A percentile compares a stretch with the other conserved stretches of the same genome.
These are phyloP conservation scores for Gallinago nigripennis DNA, from an alignment of 2,797 vertebrate species.

Conservation along the genomic window DNA sequence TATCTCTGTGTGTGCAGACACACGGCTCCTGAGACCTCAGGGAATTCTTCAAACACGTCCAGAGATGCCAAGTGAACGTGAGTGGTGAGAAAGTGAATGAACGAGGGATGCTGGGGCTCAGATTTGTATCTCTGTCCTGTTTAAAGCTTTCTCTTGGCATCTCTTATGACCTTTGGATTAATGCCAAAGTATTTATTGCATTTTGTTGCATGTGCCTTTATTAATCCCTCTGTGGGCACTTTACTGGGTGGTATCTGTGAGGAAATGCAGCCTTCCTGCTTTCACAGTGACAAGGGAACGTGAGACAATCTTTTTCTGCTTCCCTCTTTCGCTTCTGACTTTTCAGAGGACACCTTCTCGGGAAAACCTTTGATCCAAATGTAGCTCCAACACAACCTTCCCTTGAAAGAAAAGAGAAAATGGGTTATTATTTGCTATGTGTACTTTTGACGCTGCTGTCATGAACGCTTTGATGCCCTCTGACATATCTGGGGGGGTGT, in stretches of 20 bases:
- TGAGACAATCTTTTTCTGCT: neutral
- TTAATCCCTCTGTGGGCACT: neutral
- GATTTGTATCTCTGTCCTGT: neutral
- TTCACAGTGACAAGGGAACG: neutral
- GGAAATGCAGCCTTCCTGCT: neutral
- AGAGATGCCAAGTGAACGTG: neutral
- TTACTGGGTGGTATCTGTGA: neutral
- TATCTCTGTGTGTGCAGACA: neutral
- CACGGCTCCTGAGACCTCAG: neutral
- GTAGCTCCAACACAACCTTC: neutral
- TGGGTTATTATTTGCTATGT: neutral
- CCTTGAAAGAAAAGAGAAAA: neutral
- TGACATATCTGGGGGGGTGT: neutral
- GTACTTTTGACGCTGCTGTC: neutral
- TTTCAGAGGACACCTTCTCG: neutral
- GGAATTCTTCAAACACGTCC: neutral
- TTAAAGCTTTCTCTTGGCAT: neutral
- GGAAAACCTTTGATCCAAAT: neutral
- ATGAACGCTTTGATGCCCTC: neutral
- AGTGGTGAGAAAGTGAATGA: neutral
- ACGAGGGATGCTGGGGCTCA: neutral
- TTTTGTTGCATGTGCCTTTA: neutral
- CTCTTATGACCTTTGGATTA: neutral
- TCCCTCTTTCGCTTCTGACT: neutral
- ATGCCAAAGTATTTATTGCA: neutral